Base-by-base conservation (phyloP, 2,797 vertebrate genomes). In the Sebastes miniatus region DNA sequence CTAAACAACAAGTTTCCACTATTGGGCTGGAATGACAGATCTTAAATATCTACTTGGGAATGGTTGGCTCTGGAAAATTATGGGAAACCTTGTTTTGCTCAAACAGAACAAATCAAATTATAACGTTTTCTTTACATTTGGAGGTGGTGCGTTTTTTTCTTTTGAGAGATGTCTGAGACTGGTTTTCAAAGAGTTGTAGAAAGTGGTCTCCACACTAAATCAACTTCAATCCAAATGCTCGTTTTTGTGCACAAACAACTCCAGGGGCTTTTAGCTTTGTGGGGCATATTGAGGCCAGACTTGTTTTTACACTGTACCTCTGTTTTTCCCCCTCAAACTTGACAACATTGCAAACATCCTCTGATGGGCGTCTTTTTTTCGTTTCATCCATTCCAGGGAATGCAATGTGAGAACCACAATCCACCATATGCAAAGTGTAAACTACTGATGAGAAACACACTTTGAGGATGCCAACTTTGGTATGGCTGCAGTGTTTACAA, bases 391-490 rank as follows among this genome's bases (percentile, higher is more conserved):
- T 74, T 47, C 67, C 18, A 77, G 80, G 58, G 62, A 85, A 82
- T 39, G 84, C 43, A 73, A 66, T 65, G 71, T 25, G 54, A 76
- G 67, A 81, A 89, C 90, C 87, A 59, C 87, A 87, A 36, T 64
- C 54, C 57, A 14, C 73, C 88, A 76, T 86, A 87, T 88, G 84
- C 76, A 79, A 66, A 86, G 76, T 56, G 79, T 84, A 87, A 90
- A 85, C 69, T 62, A 72, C 58, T 83, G 86, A 91, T 81, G 87
- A 79, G 85, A 90, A 92, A 85, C 89, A 91, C 61, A 7, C 69
- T 83, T 12, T 10, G 71, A 81, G 79, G 80, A 81, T 52, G 50
- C 84, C 66, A 63, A 67, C 75, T 25, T 68, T 52, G 63, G 71
- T 71, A 69, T 2, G 58, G 69, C 56, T 22, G 61, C 79, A 11